phyloP scores from a whole-genome alignment of 2,797 vertebrate species.

The Fringilla coelebs region DNA sequence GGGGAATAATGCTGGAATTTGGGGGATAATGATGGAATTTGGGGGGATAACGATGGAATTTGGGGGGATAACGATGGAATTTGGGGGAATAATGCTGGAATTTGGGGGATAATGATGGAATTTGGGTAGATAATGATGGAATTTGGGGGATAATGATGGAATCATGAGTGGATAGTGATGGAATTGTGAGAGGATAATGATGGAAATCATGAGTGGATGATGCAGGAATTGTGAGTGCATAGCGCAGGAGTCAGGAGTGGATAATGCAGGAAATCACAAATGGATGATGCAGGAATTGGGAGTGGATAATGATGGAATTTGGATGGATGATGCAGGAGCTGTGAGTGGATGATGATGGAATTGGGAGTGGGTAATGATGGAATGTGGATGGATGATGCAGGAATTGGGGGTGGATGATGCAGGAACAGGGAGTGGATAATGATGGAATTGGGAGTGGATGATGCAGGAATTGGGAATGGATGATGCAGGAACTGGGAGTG shows the following conservation, averaged over 20 bases:
- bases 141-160: fast-evolving
- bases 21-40: too few relatives aligned
- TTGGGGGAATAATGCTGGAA: too few relatives aligned
- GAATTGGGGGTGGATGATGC: fast-evolving
- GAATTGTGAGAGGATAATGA: not conserved
- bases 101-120: too few relatives aligned
- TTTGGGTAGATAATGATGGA: not conserved
- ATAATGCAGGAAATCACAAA: not conserved
- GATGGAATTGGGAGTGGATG: not conserved
- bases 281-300: fast-evolving
- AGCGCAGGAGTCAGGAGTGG: not conserved
- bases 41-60: too few relatives aligned
- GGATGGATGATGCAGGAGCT: too few relatives aligned
- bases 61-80: not conserved
- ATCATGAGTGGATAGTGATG: fast-evolving
- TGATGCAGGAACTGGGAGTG: not conserved
- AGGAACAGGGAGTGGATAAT: not conserved
- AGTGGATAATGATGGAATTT: not conserved
- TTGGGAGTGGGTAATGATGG: not conserved
- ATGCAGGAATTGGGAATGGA: not conserved
- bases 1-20: too few relatives aligned
- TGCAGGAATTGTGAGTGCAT: not conserved
- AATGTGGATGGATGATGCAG: fast-evolving
- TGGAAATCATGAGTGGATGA: fast-evolving
- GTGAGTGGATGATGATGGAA: too few relatives aligned